These are phyloP conservation scores for Hypena proboscidalis DNA, from an alignment of 2,888 invertebrate species.

Conservation along the genomic window DNA sequence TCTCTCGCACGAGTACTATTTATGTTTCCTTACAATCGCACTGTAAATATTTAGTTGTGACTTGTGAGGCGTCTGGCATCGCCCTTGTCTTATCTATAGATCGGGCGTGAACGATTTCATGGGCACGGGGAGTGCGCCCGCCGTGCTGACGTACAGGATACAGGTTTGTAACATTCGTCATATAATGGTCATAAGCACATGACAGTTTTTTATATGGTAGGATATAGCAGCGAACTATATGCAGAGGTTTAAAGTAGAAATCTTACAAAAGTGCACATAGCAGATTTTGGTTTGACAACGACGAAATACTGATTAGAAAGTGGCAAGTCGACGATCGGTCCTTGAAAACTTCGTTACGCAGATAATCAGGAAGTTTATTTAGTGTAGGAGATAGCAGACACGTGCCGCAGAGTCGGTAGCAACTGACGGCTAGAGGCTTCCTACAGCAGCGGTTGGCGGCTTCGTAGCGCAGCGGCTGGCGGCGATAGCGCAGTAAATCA, in stretches of 20 bases:
- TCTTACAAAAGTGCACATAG: no score
- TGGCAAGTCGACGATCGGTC: constrained; percentile 59
- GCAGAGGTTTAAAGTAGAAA: no score
- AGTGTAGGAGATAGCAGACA: constrained; percentile 56
- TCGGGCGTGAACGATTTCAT: constrained; percentile 66
- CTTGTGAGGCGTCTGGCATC: constrained; percentile 77
- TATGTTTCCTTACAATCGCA: constrained; percentile 78
- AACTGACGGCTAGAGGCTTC: constrained; percentile 9
- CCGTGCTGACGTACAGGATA: constrained; percentile 63
- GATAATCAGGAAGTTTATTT: constrained; percentile 64
- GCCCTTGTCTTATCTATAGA: constrained; percentile 74
- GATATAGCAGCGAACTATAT: no score
- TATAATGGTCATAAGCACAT: no score
- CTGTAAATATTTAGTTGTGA: constrained; percentile 81
- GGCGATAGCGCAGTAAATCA: constrained; percentile 62
- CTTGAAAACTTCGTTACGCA: constrained; percentile 62
- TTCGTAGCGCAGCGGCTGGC: no score
- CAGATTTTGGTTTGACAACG: no score
- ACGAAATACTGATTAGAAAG: constrained; percentile 72
- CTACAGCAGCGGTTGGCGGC: constrained; percentile 41
- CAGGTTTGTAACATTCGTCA: constrained; percentile 68
- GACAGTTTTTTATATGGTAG: no score
- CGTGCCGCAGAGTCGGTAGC: constrained; percentile 49
- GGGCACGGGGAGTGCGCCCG: constrained; percentile 51
- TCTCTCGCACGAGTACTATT: constrained; percentile 75